Evolutionary conservation across 2,113 vertebrate species (phyloP).

Genomic region (Lepidothrix coronata): DNA sequence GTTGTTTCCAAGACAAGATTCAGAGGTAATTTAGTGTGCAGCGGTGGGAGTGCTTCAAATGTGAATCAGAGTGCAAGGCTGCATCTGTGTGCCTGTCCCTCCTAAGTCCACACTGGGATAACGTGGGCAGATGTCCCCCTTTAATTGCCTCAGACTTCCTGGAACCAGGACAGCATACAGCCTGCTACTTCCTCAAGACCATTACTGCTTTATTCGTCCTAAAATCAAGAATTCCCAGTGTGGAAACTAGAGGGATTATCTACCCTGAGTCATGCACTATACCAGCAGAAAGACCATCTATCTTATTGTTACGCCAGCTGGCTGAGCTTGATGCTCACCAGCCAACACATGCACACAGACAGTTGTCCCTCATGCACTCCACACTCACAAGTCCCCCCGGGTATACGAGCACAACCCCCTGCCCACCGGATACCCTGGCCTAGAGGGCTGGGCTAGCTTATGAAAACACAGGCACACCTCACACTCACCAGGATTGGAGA

Average conservation of each 20-base stretch:
- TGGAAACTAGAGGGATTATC: neutral
- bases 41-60: neutral
- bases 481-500: neutral
- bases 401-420: fast-evolving
- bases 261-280: neutral
- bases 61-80: neutral
- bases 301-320: neutral
- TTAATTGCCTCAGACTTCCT: neutral
- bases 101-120: too few species aligned
- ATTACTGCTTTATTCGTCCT: neutral
- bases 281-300: neutral
- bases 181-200: neutral
- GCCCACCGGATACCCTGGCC: neutral
- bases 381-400: neutral
- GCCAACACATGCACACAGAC: neutral
- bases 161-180: neutral
- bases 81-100: neutral
- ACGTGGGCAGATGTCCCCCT: neutral
- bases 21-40: neutral
- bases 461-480: neutral
- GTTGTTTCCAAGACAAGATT: neutral
- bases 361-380: neutral
- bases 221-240: neutral
- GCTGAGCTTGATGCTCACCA: neutral
- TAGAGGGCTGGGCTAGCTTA: neutral